phyloP scores from a whole-genome alignment of 2,888 invertebrate species.

The Drosophila niveifrons region DNA sequence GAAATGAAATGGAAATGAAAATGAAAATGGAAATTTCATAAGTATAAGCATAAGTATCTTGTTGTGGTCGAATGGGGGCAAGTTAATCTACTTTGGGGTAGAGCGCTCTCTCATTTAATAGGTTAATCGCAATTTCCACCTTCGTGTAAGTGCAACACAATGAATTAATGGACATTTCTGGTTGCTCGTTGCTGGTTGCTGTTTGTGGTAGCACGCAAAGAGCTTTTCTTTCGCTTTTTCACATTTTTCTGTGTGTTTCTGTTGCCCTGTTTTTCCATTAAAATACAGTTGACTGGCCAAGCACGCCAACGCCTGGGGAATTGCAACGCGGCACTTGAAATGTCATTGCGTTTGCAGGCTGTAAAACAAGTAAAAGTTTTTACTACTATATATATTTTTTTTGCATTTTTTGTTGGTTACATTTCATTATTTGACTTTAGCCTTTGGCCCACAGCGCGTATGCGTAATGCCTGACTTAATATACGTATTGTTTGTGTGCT shows the following conservation, averaged over 20 bases:
- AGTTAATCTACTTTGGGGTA: slow-evolving; percentile 48
- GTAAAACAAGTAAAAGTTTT: slow-evolving; percentile 29
- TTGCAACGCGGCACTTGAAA: slow-evolving; percentile 51
- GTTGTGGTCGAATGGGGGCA: slow-evolving; percentile 18
- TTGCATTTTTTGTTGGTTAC: slow-evolving; percentile 34
- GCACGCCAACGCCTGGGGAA: slow-evolving; percentile 42
- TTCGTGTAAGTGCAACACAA: slow-evolving; percentile 49
- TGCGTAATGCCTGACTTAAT: slow-evolving; percentile 59
- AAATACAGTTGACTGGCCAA: not conserved
- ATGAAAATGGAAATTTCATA: slow-evolving; percentile 30
- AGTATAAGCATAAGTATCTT: slow-evolving; percentile 1
- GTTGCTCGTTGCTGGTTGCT: slow-evolving; percentile 1
- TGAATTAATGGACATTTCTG: slow-evolving; percentile 44
- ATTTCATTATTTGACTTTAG: slow-evolving; percentile 11
- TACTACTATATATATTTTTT: slow-evolving; percentile 1
- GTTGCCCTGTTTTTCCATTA: not conserved
- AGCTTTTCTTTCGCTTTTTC: not conserved
- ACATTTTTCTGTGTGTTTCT: not conserved
- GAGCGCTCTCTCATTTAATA: slow-evolving; percentile 37
- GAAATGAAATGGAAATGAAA: slow-evolving; percentile 21
- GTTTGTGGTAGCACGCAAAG: slow-evolving; percentile 42
- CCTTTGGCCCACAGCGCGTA: slow-evolving; percentile 49
- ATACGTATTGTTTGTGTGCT: slow-evolving; percentile 4
- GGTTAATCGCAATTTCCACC: slow-evolving; percentile 65
- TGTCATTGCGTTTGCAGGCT: slow-evolving; percentile 52